phyloP scores from a whole-genome alignment of 1,140 invertebrate genomes.

The Piezodorus guildinii region DNA sequence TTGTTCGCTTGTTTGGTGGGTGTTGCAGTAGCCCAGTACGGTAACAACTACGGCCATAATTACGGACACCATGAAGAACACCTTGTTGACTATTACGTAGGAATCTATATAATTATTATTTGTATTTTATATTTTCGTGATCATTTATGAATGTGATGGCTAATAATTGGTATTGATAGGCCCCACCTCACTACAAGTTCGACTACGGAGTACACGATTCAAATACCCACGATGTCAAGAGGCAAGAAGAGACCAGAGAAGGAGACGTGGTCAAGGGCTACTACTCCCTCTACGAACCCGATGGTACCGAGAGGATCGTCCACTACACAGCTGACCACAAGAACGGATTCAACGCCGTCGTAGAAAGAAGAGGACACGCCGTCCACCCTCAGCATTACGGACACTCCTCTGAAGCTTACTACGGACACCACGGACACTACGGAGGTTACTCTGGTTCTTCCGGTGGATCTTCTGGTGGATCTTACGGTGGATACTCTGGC shows the following conservation, averaged over 20 bases:
- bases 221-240: slow-evolving; percentile 39
- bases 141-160: neutral
- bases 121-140: neutral
- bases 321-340: slow-evolving; percentile 56
- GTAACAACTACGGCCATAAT: slow-evolving; percentile 3
- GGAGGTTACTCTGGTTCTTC: no score
- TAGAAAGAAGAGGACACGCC: slow-evolving; percentile 31
- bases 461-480: no score
- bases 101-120: neutral
- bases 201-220: slow-evolving; percentile 43
- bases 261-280: slow-evolving; percentile 8
- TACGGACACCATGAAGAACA: slow-evolving; percentile 14
- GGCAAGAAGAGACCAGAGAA: slow-evolving; percentile 35
- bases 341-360: slow-evolving; percentile 44
- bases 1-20: neutral
- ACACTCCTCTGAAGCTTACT: neutral
- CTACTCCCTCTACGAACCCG: slow-evolving; percentile 11
- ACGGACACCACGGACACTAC: no score
- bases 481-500: no score
- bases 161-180: slow-evolving; percentile 14
- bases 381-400: slow-evolving; percentile 18
- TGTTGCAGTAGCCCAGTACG: neutral
- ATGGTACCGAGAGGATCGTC: slow-evolving; percentile 1
- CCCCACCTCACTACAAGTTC: slow-evolving; percentile 37
- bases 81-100: slow-evolving; percentile 18